These are phyloP conservation scores for Leptopilina drosophilae DNA, from an alignment of 2,888 invertebrate species.

Conservation along the genomic window DNA sequence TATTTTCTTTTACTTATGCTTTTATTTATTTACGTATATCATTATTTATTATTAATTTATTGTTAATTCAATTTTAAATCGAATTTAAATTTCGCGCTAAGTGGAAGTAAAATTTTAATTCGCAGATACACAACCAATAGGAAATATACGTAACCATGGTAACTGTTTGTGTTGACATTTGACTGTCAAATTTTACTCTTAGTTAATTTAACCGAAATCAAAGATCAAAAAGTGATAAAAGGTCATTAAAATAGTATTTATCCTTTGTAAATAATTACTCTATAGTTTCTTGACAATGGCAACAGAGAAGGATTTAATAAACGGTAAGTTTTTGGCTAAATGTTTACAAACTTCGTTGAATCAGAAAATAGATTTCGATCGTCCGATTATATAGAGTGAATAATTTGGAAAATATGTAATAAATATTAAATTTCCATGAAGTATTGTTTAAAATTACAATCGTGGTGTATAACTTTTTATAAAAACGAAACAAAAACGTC, in stretches of 20 bases:
- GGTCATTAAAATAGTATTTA: not conserved
- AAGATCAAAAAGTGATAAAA: not conserved
- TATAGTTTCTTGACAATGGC: conserved; percentile 60
- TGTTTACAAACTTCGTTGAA: conserved; percentile 39
- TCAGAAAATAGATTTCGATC: not conserved
- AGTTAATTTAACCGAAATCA: not conserved
- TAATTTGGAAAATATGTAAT: not conserved
- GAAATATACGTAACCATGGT: conserved; percentile 7
- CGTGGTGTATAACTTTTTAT: not conserved
- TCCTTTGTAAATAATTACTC: not conserved
- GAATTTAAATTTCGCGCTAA: too few species aligned
- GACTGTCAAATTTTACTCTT: not conserved
- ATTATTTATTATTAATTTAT: too few species aligned
- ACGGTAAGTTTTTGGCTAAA: conserved; percentile 59
- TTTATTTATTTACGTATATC: too few species aligned
- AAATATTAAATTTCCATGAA: not conserved
- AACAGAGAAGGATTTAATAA: conserved; percentile 69
- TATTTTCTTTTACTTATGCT: too few species aligned
- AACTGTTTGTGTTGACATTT: conserved; percentile 22
- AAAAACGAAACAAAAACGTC: not conserved
- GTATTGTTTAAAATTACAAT: not conserved
- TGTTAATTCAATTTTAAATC: too few species aligned
- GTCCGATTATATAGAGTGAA: not conserved
- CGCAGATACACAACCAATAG: not conserved
- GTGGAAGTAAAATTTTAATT: too few species aligned